Conservation (phyloP, 1,140 invertebrate genomes). For the Papilio glaucus region DNA sequence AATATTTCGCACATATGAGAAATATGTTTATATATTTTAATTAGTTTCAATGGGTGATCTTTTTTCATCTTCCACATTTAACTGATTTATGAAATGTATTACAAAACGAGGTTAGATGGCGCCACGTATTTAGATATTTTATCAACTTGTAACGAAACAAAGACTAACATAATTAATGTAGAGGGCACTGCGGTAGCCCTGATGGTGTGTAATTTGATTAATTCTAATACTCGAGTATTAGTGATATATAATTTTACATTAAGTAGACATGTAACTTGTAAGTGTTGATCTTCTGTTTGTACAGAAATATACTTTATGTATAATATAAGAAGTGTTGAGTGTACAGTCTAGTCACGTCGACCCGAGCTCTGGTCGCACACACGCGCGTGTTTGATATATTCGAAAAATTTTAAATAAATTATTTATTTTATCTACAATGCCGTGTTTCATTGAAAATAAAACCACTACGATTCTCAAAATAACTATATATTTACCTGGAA, state of each 20-base stretch:
- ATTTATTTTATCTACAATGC: constrained; percentile 74
- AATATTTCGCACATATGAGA: neutral
- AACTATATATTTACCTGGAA: constrained; percentile 81
- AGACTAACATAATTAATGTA: constrained; percentile 79
- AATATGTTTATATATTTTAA: neutral
- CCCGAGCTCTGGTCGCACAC: constrained; percentile 76
- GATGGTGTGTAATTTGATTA: constrained; percentile 76
- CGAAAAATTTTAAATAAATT: constrained; percentile 77
- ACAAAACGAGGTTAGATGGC: constrained; percentile 42
- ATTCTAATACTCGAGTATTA: constrained; percentile 83
- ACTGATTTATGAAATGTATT: constrained; percentile 46
- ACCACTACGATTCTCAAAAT: constrained; percentile 73
- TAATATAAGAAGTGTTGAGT: constrained; percentile 79
- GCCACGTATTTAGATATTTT: constrained; percentile 49
- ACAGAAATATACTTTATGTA: constrained; percentile 79
- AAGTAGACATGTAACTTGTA: constrained; percentile 80
- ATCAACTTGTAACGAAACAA: constrained; percentile 66
- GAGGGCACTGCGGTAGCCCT: constrained; percentile 65
- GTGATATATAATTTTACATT: constrained; percentile 72
- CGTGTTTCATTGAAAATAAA: constrained; percentile 63
- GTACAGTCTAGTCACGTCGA: constrained; percentile 80
- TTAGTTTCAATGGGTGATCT: neutral
- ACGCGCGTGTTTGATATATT: constrained; percentile 63
- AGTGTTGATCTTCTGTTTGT: constrained; percentile 81
- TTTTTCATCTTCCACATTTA: constrained; percentile 19